A percentile compares a stretch with the other conserved stretches of the same genome.
Evolutionary conservation across 2,113 vertebrate species (phyloP).

Genomic region (Furnarius figulus): DNA sequence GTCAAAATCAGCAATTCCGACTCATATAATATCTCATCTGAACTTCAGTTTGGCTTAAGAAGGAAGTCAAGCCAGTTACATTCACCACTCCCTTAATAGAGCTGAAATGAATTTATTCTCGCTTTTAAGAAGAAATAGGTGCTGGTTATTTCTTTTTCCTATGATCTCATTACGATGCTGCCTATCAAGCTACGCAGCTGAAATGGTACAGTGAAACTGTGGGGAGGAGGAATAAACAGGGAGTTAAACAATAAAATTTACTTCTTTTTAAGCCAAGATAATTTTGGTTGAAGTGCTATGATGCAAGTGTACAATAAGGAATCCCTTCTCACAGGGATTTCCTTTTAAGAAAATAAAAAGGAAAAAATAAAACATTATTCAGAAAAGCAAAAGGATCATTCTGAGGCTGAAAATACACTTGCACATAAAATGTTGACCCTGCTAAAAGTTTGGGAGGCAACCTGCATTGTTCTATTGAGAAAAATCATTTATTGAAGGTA

Average conservation of each 20-base stretch:
- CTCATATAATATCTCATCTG: slow-evolving; percentile 48
- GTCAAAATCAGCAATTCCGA: slow-evolving; percentile 66
- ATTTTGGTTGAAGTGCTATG: not conserved
- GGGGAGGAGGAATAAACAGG: not conserved
- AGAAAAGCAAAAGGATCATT: not conserved
- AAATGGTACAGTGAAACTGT: slow-evolving; percentile 13
- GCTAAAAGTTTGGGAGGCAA: slow-evolving; percentile 26
- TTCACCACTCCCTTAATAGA: slow-evolving; percentile 44
- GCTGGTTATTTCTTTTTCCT: slow-evolving; percentile 35
- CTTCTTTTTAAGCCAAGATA: not conserved
- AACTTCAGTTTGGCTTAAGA: slow-evolving; percentile 47
- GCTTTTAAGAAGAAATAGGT: slow-evolving; percentile 62
- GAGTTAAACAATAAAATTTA: slow-evolving; percentile 31
- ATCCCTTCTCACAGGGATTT: not conserved
- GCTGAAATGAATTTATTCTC: slow-evolving; percentile 49
- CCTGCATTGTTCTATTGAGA: not conserved
- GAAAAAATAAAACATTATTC: not conserved
- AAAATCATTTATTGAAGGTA: not conserved
- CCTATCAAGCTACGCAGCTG: slow-evolving; percentile 1
- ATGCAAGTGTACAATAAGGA: not conserved
- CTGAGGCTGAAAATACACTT: not conserved
- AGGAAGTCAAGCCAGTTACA: slow-evolving; percentile 45
- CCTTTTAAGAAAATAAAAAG: no score
- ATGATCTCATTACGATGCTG: slow-evolving; percentile 49
- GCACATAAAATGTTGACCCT: not conserved